Percentiles rank a stretch among this genome's conserved stretches.
These are phyloP conservation scores for Myotis yumanensis DNA, from an alignment of 2,113 vertebrate species.

Conservation along the genomic window DNA sequence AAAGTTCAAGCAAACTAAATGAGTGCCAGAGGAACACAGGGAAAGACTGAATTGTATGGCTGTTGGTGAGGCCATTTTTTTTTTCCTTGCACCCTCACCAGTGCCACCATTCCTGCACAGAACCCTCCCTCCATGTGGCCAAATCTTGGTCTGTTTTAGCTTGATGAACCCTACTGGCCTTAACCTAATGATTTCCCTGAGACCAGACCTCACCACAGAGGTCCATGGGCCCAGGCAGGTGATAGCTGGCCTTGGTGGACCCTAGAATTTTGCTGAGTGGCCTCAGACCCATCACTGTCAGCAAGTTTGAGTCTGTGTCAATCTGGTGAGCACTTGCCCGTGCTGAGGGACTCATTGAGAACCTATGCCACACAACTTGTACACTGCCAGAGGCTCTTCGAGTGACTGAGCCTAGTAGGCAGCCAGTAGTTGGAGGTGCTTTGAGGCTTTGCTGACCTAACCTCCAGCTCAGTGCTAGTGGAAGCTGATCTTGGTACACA, in stretches of 20 bases:
- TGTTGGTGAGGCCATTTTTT: neutral
- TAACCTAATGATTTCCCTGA: neutral
- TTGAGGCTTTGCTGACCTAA: neutral
- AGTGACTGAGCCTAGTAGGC: neutral
- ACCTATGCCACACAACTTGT: neutral
- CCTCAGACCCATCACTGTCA: neutral
- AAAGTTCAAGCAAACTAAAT: neutral
- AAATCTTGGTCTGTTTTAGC: neutral
- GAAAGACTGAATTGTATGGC: neutral
- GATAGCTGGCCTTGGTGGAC: neutral
- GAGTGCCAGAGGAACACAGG: neutral
- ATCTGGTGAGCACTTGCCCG: neutral
- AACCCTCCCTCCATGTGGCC: neutral
- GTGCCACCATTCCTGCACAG: neutral
- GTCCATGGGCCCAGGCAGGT: neutral
- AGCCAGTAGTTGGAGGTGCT: neutral
- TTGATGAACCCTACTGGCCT: neutral
- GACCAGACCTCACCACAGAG: neutral
- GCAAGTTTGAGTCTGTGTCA: neutral
- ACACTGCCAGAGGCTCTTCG: neutral
- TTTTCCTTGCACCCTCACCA: neutral
- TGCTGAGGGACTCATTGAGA: neutral
- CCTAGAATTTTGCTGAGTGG: neutral
- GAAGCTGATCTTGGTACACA: neutral
- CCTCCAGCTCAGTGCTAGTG: neutral